phyloP scores from a whole-genome alignment of 2,797 vertebrate genomes.

The Acropternis orthonyx region DNA sequence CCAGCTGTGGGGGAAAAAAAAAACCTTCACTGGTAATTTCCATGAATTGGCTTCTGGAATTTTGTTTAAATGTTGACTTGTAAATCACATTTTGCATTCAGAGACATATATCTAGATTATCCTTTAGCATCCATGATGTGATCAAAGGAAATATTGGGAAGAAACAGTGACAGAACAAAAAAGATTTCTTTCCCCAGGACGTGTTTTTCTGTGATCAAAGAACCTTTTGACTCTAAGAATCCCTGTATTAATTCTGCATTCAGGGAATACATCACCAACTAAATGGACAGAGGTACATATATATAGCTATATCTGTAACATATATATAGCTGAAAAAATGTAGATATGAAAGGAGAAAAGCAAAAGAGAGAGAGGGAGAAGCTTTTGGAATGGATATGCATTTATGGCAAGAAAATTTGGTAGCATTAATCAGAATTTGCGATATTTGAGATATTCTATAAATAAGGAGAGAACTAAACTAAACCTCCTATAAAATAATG shows the following conservation, averaged over 20 bases:
- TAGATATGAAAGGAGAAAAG: neutral
- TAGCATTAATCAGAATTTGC: neutral
- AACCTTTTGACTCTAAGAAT: neutral
- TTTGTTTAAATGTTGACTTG: neutral
- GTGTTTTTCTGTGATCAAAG: neutral
- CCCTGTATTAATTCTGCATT: neutral
- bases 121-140: neutral
- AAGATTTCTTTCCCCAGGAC: neutral
- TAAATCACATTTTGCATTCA: neutral
- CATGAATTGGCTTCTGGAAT: neutral
- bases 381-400: neutral
- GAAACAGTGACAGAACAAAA: neutral
- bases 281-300: neutral
- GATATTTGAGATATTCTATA: neutral
- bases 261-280: neutral
- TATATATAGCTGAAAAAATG: neutral
- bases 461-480: neutral
- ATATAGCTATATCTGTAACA: too few species aligned
- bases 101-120: neutral
- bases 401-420: neutral
- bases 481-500: neutral
- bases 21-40: neutral
- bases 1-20: neutral
- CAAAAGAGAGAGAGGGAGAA: neutral
- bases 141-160: neutral